Evolutionary conservation across 1,140 invertebrate genomes (phyloP).

Genomic region (Sitodiplosis mosellana): DNA sequence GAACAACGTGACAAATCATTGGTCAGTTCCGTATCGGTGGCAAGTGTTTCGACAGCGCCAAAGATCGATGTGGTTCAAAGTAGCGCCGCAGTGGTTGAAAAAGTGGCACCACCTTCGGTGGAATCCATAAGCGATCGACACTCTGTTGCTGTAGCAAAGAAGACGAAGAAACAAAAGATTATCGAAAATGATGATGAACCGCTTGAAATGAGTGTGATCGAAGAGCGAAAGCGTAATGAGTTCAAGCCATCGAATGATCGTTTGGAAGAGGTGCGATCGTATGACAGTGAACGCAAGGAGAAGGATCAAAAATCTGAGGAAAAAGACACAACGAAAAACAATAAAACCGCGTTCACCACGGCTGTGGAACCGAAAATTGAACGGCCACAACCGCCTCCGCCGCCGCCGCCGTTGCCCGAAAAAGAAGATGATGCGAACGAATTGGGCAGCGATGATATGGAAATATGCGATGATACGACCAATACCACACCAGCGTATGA

Average conservation of each 20-base stretch:
- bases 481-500: not conserved
- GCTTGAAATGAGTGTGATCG: too few species aligned
- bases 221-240: not conserved
- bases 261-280: not conserved
- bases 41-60: not conserved
- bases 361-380: not conserved
- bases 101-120: not conserved
- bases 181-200: not conserved
- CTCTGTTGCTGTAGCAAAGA: not conserved
- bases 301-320: not conserved
- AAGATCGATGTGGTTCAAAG: not conserved
- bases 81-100: not conserved
- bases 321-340: not conserved
- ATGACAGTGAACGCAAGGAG: not conserved
- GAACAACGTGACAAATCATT: not conserved
- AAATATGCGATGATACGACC: not conserved
- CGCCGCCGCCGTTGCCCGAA: not conserved
- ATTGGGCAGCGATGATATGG: not conserved
- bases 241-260: not conserved
- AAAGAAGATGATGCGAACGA: not conserved
- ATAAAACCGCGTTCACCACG: not conserved
- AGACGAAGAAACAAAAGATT: slow-evolving; percentile 2
- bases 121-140: not conserved
- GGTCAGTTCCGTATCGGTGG: not conserved
- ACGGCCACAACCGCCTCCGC: not conserved